A percentile compares a stretch with the other conserved stretches of the same genome.
Conservation (phyloP, 1,140 invertebrate species). For the Maconellicoccus hirsutus region DNA sequence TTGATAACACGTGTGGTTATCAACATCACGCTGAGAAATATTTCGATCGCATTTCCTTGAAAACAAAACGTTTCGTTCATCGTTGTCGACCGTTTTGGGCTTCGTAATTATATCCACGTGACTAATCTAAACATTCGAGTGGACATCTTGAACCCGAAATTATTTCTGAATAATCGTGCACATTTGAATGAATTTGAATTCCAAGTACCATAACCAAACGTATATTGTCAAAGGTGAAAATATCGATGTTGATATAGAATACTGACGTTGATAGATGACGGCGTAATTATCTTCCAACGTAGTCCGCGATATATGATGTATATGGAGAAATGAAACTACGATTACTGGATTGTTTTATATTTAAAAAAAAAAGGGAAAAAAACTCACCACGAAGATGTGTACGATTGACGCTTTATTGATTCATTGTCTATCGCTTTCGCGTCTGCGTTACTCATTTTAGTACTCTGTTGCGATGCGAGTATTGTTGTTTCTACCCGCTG, state of each 20-base stretch:
- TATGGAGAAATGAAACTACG: constrained; percentile 3
- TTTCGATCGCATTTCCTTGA: too few species aligned
- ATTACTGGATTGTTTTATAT: background rate
- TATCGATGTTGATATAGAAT: background rate
- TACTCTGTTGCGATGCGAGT: background rate
- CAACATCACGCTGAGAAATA: too few species aligned
- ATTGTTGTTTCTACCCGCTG: background rate
- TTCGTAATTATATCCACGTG: too few species aligned
- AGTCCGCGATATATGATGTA: background rate
- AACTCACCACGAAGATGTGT: background rate
- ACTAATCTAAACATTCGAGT: too few species aligned
- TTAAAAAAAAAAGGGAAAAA: background rate
- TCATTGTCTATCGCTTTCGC: background rate
- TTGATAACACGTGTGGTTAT: too few species aligned
- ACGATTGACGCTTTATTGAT: constrained; percentile 8
- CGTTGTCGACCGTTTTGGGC: too few species aligned
- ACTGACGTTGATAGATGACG: constrained; percentile 13
- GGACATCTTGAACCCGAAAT: too few species aligned
- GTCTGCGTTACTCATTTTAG: background rate
- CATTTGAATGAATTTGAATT: background rate
- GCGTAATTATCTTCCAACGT: constrained; percentile 10
- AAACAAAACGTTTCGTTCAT: too few species aligned
- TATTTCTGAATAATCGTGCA: too few species aligned
- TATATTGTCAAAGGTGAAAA: constrained; percentile 9
- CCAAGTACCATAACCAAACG: background rate